phyloP scores from a whole-genome alignment of 2,113 vertebrate species.

The Antennarius striatus region DNA sequence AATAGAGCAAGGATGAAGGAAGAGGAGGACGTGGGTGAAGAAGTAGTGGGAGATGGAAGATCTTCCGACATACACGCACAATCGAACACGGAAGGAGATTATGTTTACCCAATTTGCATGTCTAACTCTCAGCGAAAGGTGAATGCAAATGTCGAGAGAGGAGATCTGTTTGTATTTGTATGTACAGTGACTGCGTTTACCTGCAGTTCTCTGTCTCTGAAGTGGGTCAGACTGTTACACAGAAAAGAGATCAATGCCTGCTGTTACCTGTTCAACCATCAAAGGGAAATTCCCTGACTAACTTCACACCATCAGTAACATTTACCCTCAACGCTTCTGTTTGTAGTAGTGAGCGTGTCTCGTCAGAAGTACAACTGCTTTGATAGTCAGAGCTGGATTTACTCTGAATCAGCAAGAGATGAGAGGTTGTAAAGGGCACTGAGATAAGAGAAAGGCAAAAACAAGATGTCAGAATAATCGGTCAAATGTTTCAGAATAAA shows the following conservation, averaged over 20 bases:
- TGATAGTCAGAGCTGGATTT: conserved; percentile 34
- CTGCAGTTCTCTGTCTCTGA: background rate
- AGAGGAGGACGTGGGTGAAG: conserved; percentile 38
- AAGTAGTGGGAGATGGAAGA: too few species aligned
- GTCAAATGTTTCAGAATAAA: too few species aligned
- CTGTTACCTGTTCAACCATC: conserved; percentile 36
- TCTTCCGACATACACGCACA: background rate
- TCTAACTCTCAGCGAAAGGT: conserved; percentile 11
- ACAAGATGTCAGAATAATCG: too few species aligned
- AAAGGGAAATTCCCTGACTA: conserved; percentile 59
- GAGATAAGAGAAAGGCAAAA: too few species aligned
- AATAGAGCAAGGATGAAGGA: conserved; percentile 67
- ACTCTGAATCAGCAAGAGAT: conserved; percentile 29
- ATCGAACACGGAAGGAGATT: background rate
- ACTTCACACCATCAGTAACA: conserved; percentile 50
- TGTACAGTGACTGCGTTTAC: conserved; percentile 27
- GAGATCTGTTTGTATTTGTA: conserved; percentile 57
- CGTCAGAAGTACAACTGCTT: background rate
- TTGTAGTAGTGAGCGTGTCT: conserved; percentile 16
- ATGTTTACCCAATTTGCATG: background rate
- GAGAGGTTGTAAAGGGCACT: conserved; percentile 22
- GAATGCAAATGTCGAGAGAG: conserved; percentile 62
- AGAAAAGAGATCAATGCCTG: background rate
- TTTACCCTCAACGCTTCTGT: conserved; percentile 53
- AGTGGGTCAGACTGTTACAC: background rate